A percentile compares a stretch with the other conserved stretches of the same genome.
These are phyloP conservation scores for Brachionus paranguensis DNA, from an alignment of 1,140 invertebrate species.

Conservation along the genomic window DNA sequence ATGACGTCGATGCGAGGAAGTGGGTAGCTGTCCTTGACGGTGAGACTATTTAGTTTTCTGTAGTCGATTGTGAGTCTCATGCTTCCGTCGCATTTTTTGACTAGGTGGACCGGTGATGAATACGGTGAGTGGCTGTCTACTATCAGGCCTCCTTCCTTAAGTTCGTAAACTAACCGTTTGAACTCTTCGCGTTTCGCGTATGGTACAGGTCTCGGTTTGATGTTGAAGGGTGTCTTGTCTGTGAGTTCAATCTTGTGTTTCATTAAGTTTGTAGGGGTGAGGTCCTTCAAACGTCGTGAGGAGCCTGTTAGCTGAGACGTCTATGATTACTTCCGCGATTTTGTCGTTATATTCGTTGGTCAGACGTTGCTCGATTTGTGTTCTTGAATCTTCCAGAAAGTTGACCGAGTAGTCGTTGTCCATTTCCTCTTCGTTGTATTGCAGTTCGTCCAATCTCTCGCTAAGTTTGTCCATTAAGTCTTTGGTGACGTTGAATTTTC, in stretches of 20 bases:
- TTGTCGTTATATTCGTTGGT: not conserved
- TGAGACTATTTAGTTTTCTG: not conserved
- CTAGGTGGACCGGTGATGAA: not conserved
- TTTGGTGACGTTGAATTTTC: not conserved
- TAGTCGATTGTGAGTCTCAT: not conserved
- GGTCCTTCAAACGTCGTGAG: no score
- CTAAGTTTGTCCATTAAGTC: not conserved
- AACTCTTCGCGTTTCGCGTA: not conserved
- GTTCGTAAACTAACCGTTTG: not conserved
- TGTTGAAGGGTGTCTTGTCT: not conserved
- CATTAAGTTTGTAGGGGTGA: not conserved
- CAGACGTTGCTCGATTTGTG: not conserved
- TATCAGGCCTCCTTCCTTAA: not conserved
- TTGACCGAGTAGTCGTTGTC: not conserved
- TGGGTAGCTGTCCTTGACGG: not conserved
- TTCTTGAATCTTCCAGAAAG: not conserved
- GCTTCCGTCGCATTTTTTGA: conserved; percentile 5
- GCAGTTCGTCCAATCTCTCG: not conserved
- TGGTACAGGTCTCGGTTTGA: not conserved
- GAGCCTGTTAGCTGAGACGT: not conserved
- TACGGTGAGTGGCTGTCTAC: not conserved
- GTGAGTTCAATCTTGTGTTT: not conserved
- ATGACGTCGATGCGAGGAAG: conserved; percentile 33
- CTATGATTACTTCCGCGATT: not conserved
- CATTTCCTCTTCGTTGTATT: not conserved